Evolutionary conservation across 2,797 vertebrate species (phyloP).

Genomic region (Gobionotothen gibberifrons): DNA sequence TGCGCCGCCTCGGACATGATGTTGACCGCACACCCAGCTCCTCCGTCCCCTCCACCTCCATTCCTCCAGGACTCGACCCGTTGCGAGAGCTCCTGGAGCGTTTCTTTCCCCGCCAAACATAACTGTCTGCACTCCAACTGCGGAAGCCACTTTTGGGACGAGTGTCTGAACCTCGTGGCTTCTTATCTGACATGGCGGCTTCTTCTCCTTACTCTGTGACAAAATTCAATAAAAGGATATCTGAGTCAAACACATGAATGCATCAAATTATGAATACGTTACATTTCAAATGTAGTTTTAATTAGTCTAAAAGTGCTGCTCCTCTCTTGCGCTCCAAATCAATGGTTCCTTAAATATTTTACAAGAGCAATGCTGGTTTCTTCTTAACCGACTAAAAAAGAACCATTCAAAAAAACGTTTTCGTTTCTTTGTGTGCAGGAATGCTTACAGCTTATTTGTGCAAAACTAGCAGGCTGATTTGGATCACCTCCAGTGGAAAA

Average conservation of each 20-base stretch:
- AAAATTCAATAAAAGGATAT: constrained; percentile 14
- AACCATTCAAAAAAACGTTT: constrained; percentile 5
- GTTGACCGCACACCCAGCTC: constrained; percentile 74
- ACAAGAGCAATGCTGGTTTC: not conserved
- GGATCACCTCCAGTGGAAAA: constrained; percentile 11
- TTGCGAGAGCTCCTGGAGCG: constrained; percentile 88
- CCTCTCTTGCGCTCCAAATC: not conserved
- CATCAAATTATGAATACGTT: too few relatives aligned
- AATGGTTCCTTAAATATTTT: not conserved
- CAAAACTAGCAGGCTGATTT: not conserved
- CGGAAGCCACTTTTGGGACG: constrained; percentile 90
- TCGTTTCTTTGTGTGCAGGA: not conserved
- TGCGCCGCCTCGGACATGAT: constrained; percentile 82
- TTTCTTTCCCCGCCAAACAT: constrained; percentile 94
- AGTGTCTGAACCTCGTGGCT: constrained; percentile 85
- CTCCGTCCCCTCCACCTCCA: constrained; percentile 67
- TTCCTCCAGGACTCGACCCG: constrained; percentile 75
- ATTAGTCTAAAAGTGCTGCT: too few relatives aligned
- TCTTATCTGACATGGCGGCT: constrained; percentile 85
- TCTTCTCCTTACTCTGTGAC: constrained; percentile 37
- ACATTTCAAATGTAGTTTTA: not conserved
- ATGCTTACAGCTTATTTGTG: not conserved
- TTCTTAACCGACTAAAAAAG: not conserved
- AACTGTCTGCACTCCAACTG: constrained; percentile 95
- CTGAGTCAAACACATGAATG: not conserved